Conservation (phyloP, 2,113 vertebrate species). For the Cyanoliseus patagonus region DNA sequence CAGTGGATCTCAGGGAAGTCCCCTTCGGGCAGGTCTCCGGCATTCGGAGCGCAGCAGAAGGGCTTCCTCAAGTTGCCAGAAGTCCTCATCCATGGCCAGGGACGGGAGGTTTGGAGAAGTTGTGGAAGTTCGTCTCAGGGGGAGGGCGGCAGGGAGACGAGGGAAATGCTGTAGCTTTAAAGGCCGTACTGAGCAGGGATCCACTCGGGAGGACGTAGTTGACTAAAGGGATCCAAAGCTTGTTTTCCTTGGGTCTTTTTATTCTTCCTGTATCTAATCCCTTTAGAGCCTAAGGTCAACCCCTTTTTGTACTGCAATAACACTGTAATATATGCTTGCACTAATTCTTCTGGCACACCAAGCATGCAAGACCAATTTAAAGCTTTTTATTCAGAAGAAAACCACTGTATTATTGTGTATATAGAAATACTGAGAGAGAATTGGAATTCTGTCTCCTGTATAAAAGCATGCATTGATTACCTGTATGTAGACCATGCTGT, state of each 20-base stretch:
- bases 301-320: constrained; percentile 85
- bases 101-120: neutral
- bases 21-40: neutral
- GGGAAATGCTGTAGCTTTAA: constrained; percentile 47
- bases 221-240: constrained; percentile 67
- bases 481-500: constrained; percentile 77
- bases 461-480: constrained; percentile 85
- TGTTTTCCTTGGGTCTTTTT: constrained; percentile 67
- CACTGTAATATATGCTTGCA: constrained; percentile 94
- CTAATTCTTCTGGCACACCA: constrained; percentile 77
- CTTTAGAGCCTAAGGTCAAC: constrained; percentile 16
- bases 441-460: constrained; percentile 69
- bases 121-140: constrained; percentile 16
- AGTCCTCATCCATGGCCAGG: neutral
- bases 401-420: constrained; percentile 70
- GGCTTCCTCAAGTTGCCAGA: neutral
- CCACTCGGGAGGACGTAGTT: constrained; percentile 22
- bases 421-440: constrained; percentile 66
- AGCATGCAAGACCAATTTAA: constrained; percentile 76
- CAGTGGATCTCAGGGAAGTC: neutral
- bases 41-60: neutral
- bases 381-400: constrained; percentile 70
- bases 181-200: constrained; percentile 21
- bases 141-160: constrained; percentile 25
- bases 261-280: constrained; percentile 62